These are phyloP conservation scores for Trachymyrmex septentrionalis DNA, from an alignment of 1,140 invertebrate genomes.

Conservation along the genomic window DNA sequence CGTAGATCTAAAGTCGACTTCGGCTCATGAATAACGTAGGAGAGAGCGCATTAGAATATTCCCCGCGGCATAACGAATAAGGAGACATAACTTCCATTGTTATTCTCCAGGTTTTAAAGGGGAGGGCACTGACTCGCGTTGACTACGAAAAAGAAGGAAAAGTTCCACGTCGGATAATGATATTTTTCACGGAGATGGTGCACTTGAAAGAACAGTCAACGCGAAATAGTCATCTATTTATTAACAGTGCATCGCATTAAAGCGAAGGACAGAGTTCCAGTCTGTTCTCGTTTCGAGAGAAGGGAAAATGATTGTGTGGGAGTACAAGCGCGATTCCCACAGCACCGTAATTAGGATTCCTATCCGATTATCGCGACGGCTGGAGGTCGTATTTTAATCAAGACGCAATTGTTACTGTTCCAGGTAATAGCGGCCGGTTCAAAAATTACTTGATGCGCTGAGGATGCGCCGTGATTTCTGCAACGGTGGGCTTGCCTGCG, in stretches of 20 bases:
- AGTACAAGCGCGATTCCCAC: background rate
- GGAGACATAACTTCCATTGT: slow-evolving; percentile 72
- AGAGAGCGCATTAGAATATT: slow-evolving; percentile 78
- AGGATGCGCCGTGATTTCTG: slow-evolving; percentile 80
- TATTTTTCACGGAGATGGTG: slow-evolving; percentile 23
- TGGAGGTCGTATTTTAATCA: slow-evolving; percentile 11
- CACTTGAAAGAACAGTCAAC: slow-evolving; percentile 41
- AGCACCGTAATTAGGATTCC: slow-evolving; percentile 26
- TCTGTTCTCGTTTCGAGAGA: background rate
- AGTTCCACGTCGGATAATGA: background rate
- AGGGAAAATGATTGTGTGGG: slow-evolving; percentile 8
- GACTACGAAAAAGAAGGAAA: slow-evolving; percentile 21
- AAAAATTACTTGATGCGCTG: slow-evolving; percentile 75
- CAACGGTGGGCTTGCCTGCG: slow-evolving; percentile 79
- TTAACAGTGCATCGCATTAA: background rate
- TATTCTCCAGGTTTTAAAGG: slow-evolving; percentile 70
- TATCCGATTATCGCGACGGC: slow-evolving; percentile 20
- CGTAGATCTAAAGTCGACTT: slow-evolving; percentile 70
- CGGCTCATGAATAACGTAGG: slow-evolving; percentile 78
- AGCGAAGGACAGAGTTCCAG: background rate
- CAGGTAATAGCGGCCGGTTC: slow-evolving; percentile 69
- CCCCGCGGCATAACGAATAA: slow-evolving; percentile 75
- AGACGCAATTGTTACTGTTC: slow-evolving; percentile 38
- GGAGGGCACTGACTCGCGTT: slow-evolving; percentile 25
- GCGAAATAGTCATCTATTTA: background rate